A percentile compares a stretch with the other conserved stretches of the same genome.
Conservation (phyloP, 2,113 vertebrate genomes). For the Paradoxurus hermaphroditus region DNA sequence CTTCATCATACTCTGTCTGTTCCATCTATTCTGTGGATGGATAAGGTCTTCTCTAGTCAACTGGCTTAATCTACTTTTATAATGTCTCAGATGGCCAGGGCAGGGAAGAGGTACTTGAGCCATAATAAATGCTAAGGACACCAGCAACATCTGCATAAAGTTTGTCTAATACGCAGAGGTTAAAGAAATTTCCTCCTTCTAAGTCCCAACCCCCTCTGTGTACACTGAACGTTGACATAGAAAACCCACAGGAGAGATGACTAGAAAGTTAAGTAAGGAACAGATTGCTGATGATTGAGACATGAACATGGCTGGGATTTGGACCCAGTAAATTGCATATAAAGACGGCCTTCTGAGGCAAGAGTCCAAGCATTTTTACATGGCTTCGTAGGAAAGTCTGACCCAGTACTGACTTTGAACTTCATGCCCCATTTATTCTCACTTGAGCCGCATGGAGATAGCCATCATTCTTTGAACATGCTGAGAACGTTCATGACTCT, state of each 20-base stretch:
- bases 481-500: neutral
- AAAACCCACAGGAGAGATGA: neutral
- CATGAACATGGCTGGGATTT: neutral
- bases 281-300: neutral
- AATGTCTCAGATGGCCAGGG: neutral
- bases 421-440: neutral
- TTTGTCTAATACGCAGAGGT: neutral
- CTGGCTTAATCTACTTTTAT: neutral
- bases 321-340: neutral
- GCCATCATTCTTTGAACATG: neutral
- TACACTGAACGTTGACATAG: neutral
- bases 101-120: neutral
- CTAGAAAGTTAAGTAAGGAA: neutral
- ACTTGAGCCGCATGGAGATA: neutral
- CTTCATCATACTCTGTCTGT: neutral
- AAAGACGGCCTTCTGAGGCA: neutral
- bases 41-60: rapidly evolving
- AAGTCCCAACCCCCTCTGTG: neutral
- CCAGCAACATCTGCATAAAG: neutral
- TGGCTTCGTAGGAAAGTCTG: neutral
- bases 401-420: neutral
- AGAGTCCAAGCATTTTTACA: neutral
- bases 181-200: neutral
- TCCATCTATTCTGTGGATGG: neutral
- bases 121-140: neutral